Evolutionary conservation across 2,888 invertebrate genomes (phyloP), one percentile per base, ranked within the genome.

Genomic region (Apamea crenata): DNA sequence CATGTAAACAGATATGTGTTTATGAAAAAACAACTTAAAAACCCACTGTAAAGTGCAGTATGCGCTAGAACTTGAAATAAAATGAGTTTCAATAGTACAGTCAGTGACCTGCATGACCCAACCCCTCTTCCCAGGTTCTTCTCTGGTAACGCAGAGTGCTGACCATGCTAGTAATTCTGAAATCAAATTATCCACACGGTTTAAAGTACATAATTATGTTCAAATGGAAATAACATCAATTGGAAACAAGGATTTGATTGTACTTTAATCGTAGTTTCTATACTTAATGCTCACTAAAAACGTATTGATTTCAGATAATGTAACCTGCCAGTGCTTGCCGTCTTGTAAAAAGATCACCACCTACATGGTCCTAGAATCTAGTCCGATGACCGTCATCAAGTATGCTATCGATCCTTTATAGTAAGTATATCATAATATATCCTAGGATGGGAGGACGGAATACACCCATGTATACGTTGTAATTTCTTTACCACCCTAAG

Each of bases 331-430:
- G 36, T 96, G 96, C 75, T 82, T 94, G 74, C 94, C 94, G 0
- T 82, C 94, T 0, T 96, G 96, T 82, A 93, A 90, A 74, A 94
- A 93, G 83, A 87, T 95, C 0, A 91, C 90, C 14, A 91, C 93
- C 0, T 85, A 84, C 4, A 78, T 93, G 73, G 85, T 89, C 0
- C 68, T 96, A 18, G 94, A 95, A 75, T 85, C 90, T 0, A 92
- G 83, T 66, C 88, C 81, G 10, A 90, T 96, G 87, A 90, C 88
- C 2, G 87, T 87, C 32, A 74, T 92, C 2, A 61, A 92, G 0
- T 79, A 92, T 56, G 85, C 90, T 0, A 81, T 92, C n/a, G 95
- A 96, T 83, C 93, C 94, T 3, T 86, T 96, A 44, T 96, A 93
- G 96, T 96, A 91, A 95, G 96, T 94, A 32, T 29, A 2, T 61